A percentile compares a stretch with the other conserved stretches of the same genome.
These are phyloP conservation scores for Cherax quadricarinatus DNA, from an alignment of 1,140 invertebrate species.

Conservation along the genomic window DNA sequence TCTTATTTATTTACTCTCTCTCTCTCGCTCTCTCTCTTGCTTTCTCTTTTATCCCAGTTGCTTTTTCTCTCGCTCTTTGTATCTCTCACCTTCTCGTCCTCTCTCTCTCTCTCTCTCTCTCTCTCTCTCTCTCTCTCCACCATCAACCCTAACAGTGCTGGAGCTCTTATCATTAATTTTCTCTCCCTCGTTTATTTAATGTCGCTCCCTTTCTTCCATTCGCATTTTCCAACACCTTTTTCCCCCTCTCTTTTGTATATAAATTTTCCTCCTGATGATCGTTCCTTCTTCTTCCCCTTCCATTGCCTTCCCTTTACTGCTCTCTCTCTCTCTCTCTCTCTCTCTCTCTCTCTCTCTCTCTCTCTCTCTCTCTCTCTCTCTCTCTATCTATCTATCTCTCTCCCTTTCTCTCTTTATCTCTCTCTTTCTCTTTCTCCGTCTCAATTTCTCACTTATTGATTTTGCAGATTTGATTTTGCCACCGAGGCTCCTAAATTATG, in stretches of 20 bases:
- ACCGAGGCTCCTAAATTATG: too few species aligned
- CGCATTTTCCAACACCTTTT: not conserved
- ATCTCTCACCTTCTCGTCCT: too few species aligned
- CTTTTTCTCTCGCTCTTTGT: not conserved
- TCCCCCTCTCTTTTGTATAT: constrained; percentile 2
- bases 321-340: not conserved
- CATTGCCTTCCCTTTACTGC: not conserved
- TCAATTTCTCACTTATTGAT: too few species aligned
- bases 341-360: constrained; percentile 11
- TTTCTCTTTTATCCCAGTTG: not conserved
- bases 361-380: constrained; percentile 20
- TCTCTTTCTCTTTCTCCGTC: too few species aligned
- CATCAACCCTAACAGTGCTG: not conserved
- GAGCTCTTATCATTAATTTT: not conserved
- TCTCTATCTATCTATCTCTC: constrained; percentile 3
- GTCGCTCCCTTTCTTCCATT: not conserved
- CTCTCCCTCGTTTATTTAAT: not conserved
- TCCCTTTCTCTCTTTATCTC: not conserved
- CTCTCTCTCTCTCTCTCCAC: not conserved
- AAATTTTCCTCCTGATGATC: not conserved
- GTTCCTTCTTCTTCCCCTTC: not conserved
- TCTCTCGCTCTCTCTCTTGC: not conserved
- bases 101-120: not conserved
- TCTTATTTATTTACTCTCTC: too few species aligned
- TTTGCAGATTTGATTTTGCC: too few species aligned